Percentiles rank a stretch among this genome's conserved stretches.
phyloP scores from a whole-genome alignment of 2,888 invertebrate genomes.

The Drosophila rubida region DNA sequence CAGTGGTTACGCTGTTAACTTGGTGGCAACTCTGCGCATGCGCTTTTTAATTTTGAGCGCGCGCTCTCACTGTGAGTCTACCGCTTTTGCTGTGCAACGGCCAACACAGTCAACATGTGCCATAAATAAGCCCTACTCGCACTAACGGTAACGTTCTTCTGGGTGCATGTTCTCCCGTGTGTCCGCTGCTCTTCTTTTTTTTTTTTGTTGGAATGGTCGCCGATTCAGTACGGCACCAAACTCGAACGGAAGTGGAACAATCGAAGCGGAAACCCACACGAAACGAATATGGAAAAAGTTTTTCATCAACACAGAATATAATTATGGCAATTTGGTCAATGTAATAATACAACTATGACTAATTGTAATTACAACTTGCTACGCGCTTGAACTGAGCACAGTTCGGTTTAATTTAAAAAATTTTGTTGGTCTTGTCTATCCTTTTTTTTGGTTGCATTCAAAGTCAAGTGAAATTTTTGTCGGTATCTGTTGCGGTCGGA shows the following conservation, averaged over 20 bases:
- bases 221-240: constrained; percentile 68
- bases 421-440: background rate
- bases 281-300: constrained; percentile 65
- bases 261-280: constrained; percentile 75
- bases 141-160: constrained; percentile 70
- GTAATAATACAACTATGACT: constrained; percentile 52
- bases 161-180: constrained; percentile 55
- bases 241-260: constrained; percentile 76
- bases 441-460: background rate
- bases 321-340: constrained; percentile 53
- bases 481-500: constrained; percentile 52
- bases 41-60: constrained; percentile 45
- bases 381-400: constrained; percentile 20
- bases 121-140: constrained; percentile 63
- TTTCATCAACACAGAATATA: constrained; percentile 53
- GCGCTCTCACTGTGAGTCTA: constrained; percentile 11
- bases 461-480: constrained; percentile 42
- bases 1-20: background rate
- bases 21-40: constrained; percentile 57
- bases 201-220: constrained; percentile 15
- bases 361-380: constrained; percentile 49
- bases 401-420: constrained; percentile 4
- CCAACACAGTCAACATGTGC: constrained; percentile 73
- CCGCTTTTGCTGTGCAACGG: constrained; percentile 39
- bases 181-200: constrained; percentile 42